phyloP scores from a whole-genome alignment of 2,797 vertebrate genomes.

The Melanotaenia boesemani region DNA sequence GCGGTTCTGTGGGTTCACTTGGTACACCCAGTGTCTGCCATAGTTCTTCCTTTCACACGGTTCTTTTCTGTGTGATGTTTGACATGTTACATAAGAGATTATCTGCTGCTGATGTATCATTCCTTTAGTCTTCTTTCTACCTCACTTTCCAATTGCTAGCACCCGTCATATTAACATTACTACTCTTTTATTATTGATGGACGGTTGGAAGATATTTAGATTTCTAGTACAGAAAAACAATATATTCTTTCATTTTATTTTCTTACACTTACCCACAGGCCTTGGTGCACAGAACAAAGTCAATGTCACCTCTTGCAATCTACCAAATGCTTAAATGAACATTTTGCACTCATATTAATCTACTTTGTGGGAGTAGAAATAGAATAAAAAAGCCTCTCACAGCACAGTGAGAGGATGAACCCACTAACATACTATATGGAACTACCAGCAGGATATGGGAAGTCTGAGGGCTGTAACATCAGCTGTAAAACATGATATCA shows the following conservation, averaged over 20 bases:
- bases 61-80: too few species aligned
- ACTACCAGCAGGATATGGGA: constrained; percentile 33
- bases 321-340: too few species aligned
- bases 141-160: too few species aligned
- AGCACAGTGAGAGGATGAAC: not conserved
- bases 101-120: not conserved
- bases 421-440: not conserved
- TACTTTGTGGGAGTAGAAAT: not conserved
- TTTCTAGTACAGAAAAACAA: too few species aligned
- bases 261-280: too few species aligned
- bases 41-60: not conserved
- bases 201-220: too few species aligned
- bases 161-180: too few species aligned
- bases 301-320: too few species aligned
- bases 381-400: not conserved
- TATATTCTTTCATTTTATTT: too few species aligned
- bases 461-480: constrained; percentile 47
- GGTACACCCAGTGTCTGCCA: not conserved
- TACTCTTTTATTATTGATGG: too few species aligned
- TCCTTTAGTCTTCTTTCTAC: too few species aligned
- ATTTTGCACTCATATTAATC: not conserved
- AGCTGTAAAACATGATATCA: constrained; percentile 31
- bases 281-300: not conserved
- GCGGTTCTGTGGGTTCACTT: not conserved
- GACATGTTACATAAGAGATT: not conserved